These are phyloP conservation scores for Macropus fuliginosus DNA, from an alignment of 2,797 vertebrate species.

Conservation along the genomic window DNA sequence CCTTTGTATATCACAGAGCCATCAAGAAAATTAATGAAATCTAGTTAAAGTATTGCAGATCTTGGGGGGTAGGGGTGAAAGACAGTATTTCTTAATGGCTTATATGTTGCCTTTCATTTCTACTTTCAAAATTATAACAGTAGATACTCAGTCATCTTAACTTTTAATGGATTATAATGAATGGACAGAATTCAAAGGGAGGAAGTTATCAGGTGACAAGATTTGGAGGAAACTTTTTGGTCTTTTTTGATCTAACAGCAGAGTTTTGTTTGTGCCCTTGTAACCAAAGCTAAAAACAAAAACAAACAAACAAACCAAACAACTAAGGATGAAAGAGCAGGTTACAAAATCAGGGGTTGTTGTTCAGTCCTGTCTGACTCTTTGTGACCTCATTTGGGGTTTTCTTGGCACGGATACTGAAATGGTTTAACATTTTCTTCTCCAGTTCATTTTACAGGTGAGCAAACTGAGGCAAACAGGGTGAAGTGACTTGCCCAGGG, in stretches of 20 bases:
- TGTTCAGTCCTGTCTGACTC: neutral
- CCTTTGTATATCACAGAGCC: neutral
- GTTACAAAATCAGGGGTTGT: neutral
- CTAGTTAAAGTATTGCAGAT: constrained; percentile 15
- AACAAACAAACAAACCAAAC: constrained; percentile 15
- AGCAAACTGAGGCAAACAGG: neutral
- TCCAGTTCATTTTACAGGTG: neutral
- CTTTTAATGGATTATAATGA: neutral
- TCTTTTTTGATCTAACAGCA: neutral
- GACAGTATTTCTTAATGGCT: neutral
- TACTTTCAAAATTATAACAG: constrained; percentile 35
- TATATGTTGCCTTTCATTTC: constrained; percentile 61
- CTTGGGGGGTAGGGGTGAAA: neutral
- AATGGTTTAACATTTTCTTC: neutral
- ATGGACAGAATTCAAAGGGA: constrained; percentile 26
- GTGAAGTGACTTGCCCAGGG: too few species aligned
- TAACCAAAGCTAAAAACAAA: constrained; percentile 21
- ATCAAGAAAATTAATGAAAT: neutral
- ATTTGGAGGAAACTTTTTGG: neutral
- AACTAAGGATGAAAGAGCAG: neutral
- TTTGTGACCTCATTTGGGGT: neutral
- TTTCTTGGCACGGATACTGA: neutral
- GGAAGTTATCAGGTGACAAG: neutral
- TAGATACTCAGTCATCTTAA: constrained; percentile 41
- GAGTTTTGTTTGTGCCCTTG: constrained; percentile 33